Evolutionary conservation across 2,797 vertebrate species (phyloP), one percentile per base, ranked within the genome.

Genomic region (Rhincodon typus): DNA sequence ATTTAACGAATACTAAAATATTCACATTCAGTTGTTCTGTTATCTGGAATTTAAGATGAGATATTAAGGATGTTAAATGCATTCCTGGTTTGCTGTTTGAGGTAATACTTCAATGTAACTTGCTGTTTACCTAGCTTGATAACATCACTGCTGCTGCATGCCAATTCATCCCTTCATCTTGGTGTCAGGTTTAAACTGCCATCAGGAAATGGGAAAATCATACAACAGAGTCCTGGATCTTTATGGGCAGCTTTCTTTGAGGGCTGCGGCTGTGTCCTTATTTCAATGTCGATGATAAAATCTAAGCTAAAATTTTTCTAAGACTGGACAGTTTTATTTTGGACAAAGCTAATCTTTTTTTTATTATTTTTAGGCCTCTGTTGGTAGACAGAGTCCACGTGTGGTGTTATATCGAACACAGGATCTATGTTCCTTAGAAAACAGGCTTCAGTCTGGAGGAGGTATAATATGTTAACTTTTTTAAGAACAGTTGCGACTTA

Each of bases 301-400:
- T 34, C 53, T 12, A 27, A 19, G 12, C 46, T 21, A 15, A 67
- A 25, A 25, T 0, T 7, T 7, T 93, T 38, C 62, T 93, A 93
- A 93, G 62, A 23, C 34, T 67, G 62, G 42, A 50, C 46, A 0
- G 4, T 93, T 93, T 17, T 91, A 19, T 67, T 93, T 66, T 93
- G 90, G 19, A 95, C 96, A 97, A 96, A 95, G 88, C 96, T 7
- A 95, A 34, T 96, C 96, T 95, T 96, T 96, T 93, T 95, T 96
- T 96, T 96, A 93, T 95, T 96, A 94, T 94, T 96, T 96, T 4
- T 0, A 96, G 98, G 97, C 97, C 97, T 98, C 98, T 1, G 96
- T 97, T 91, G 97, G 97, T 96, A 97, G 97, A 96, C 97, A 97
- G 97, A 97, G 97, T 79, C 97, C 97, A 0, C 96, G 97, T 25